Percentiles rank a stretch among this genome's conserved stretches.
These are phyloP conservation scores for Liolophura sinensis DNA, from an alignment of 1,140 invertebrate species.

Conservation along the genomic window DNA sequence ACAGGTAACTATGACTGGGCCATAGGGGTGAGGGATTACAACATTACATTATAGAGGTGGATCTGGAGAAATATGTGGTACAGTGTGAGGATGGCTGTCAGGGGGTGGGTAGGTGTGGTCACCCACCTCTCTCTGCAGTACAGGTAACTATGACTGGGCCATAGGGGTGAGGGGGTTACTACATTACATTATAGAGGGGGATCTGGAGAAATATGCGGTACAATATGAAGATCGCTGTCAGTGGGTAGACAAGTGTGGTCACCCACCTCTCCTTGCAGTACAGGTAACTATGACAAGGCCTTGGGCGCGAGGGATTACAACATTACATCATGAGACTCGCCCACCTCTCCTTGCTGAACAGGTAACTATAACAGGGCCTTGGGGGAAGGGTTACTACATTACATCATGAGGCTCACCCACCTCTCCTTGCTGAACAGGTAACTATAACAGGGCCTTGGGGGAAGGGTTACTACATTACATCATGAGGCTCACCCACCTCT, in stretches of 20 bases:
- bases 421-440: slow-evolving; percentile 29
- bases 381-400: slow-evolving; percentile 33
- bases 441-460: slow-evolving; percentile 9
- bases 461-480: slow-evolving; percentile 26
- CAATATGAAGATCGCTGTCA: slow-evolving; percentile 35
- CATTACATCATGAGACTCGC: background rate
- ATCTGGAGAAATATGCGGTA: slow-evolving; percentile 32
- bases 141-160: slow-evolving; percentile 23
- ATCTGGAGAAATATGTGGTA: slow-evolving; percentile 32
- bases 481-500: slow-evolving; percentile 31
- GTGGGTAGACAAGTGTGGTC: slow-evolving; percentile 32
- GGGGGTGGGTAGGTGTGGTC: slow-evolving; percentile 32
- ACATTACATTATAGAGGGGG: slow-evolving; percentile 32
- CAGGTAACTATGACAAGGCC: slow-evolving; percentile 18
- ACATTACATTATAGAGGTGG: slow-evolving; percentile 31
- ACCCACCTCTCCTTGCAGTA: slow-evolving; percentile 28
- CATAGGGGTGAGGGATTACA: slow-evolving; percentile 8
- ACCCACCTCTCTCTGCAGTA: slow-evolving; percentile 28
- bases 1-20: slow-evolving; percentile 20
- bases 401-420: slow-evolving; percentile 29
- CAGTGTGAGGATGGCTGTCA: slow-evolving; percentile 34
- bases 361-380: too few relatives aligned
- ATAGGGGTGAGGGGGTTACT: slow-evolving; percentile 8
- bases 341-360: too few relatives aligned
- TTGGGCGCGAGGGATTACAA: background rate